Evolutionary conservation across 2,797 vertebrate genomes (phyloP), one percentile per base, ranked within the genome.

Genomic region (Staurois parvus): DNA sequence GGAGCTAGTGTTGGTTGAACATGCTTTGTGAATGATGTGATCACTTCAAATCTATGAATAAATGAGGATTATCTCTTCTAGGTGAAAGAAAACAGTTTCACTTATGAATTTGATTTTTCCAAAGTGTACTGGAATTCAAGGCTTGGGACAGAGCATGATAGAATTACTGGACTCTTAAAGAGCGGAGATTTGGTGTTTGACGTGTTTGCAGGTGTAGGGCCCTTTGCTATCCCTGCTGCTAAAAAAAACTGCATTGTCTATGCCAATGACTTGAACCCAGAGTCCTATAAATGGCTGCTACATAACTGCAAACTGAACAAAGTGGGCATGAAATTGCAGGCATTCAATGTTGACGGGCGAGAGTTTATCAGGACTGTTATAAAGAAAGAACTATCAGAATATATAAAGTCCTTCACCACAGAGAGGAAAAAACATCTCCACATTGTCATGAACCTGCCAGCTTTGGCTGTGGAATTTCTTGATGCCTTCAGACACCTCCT

Each of bases 81-180:
- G 98, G 97, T 99, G 85, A 97, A 95, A 88, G 98, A 99, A 94
- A 98, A 99, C 4, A 96, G 96, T 4, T 88, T 94, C 40, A 85
- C 79, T 0, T 99, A 98, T 0, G 97, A 99, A 86, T 95, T 99
- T 93, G 98, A 99, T 92, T 99, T 99, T 52, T 98, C 98, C 21
- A 95, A 94, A 52, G 98, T 99, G 0, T 99, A 99, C 91, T 99
- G 98, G 98, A 99, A 99, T 91, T 94, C 98, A 0, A 96, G 98
- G 17, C 96, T 99, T 28, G 94, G 93, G 90, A 99, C 98, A 0
- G 98, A 99, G 88, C 98, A 98, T 13, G 79, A 94, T 80, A 96
- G 98, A 0, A 92, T 99, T 0, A 91, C 96, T 70, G 89, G 92
- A 84, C 94, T 97, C 11, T 73, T 98, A 28, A 91, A 91, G 84